Base-by-base conservation (phyloP, 2,797 vertebrate genomes). In the Semaprochilodus insignis region DNA sequence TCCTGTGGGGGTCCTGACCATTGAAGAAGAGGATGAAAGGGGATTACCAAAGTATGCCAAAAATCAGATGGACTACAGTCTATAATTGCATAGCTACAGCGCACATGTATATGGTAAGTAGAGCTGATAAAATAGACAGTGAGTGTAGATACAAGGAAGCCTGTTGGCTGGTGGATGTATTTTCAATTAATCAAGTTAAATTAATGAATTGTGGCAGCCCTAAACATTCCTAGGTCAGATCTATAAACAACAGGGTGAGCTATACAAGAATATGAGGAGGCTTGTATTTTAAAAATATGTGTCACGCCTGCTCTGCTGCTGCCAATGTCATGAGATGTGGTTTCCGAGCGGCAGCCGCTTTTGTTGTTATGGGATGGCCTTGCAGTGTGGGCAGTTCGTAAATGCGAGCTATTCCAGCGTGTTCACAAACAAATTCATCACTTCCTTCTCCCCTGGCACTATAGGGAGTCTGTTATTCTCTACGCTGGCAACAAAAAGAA, bases 401-500 rank as follows among this genome's bases (percentile, higher is more conserved):
- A 89, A 88, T 83, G 83, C 88, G 75, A 87, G 74, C 40, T 55
- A 0, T 77, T 69, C 74, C 79, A 67, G 83, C 78, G 62, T 84
- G 85, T 81, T 31, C 3, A 81, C 74, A 82, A 89, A 89, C 86
- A 87, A 87, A 85, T 83, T 75, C 55, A 86, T 90, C 91, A 72
- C 87, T 91, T 88, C 81, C 62, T 55, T 78, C 66, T 77, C 63
- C 71, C 85, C 83, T 76, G 54, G 81, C 82, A 83, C 86, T 82
- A 87, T 11, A 62, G 81, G 78, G 86, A 79, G 80, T 86, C 82
- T 87, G 70, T 88, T 81, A 77, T 81, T 86, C 63, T 74, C 19
- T 15, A 21, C 51, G 25, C 63, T 6, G 81, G 66, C 74, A 21
- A 74, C 71, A 74, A 14, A 74, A 74, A 74, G 21, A 60, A 59